phyloP scores from a whole-genome alignment of 2,888 invertebrate species.

The Sarcophaga caerulescens region DNA sequence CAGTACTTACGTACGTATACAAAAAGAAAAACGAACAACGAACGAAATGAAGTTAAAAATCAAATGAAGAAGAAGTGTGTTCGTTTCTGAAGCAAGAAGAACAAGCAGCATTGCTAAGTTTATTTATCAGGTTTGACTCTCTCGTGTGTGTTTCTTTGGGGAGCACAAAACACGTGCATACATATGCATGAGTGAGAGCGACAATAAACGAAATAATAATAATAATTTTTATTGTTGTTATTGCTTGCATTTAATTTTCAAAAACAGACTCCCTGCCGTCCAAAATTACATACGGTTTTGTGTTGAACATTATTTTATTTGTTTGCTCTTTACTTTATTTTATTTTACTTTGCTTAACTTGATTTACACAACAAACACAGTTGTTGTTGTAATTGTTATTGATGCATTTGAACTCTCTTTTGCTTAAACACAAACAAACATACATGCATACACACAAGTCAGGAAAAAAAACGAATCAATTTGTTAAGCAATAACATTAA shows the following conservation, averaged over 20 bases:
- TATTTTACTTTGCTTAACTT: neutral
- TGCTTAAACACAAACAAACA: neutral
- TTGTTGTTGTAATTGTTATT: neutral
- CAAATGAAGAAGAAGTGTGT: conserved; percentile 23
- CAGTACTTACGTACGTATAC: too few relatives aligned
- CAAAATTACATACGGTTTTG: neutral
- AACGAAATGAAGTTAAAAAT: conserved; percentile 46
- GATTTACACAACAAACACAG: neutral
- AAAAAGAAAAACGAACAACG: neutral
- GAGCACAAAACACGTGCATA: neutral
- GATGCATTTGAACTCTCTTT: neutral
- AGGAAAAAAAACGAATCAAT: conserved; percentile 32
- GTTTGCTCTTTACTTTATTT: neutral
- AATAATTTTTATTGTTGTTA: too few relatives aligned
- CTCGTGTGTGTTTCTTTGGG: neutral
- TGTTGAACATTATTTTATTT: neutral
- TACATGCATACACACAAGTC: neutral
- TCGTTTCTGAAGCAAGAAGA: neutral
- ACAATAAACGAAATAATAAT: too few relatives aligned
- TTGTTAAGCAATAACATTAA: conserved; percentile 46
- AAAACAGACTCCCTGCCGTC: neutral
- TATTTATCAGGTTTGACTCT: neutral
- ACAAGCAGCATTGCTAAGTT: too few relatives aligned
- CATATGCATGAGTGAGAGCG: neutral
- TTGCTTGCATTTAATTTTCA: too few relatives aligned